Evolutionary conservation across 92 coral and sea anemone genomes (phyloP).

Genomic region (Porites cylindrica): DNA sequence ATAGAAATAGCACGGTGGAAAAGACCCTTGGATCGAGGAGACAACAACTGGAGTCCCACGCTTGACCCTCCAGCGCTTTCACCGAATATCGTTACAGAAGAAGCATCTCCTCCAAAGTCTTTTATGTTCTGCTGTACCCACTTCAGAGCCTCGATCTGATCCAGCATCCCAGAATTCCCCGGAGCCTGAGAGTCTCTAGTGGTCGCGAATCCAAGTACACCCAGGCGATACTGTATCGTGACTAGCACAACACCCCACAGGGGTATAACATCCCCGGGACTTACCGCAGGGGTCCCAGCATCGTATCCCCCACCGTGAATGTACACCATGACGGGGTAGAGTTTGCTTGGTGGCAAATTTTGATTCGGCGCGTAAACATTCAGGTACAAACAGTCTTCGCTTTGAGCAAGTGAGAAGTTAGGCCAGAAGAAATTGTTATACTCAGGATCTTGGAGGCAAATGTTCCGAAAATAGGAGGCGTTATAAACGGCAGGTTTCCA

Average conservation of each 20-base stretch:
- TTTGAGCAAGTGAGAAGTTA: constrained; percentile 66
- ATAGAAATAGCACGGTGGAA: constrained; percentile 82
- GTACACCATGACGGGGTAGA: constrained; percentile 86
- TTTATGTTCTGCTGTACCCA: constrained; percentile 77
- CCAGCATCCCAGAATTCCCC: constrained; percentile 92
- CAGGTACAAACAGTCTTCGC: constrained; percentile 86
- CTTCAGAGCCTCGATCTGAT: constrained; percentile 81
- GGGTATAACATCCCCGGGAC: constrained; percentile 90
- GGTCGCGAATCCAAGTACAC: constrained; percentile 79
- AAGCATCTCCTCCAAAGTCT: constrained; percentile 79
- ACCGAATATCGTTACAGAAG: constrained; percentile 85
- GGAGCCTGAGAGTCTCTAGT: constrained; percentile 80
- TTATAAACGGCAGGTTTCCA: constrained; percentile 74
- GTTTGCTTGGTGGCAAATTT: constrained; percentile 5
- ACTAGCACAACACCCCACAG: constrained; percentile 89
- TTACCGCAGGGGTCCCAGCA: constrained; percentile 83
- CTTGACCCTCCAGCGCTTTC: constrained; percentile 95
- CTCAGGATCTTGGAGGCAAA: constrained; percentile 72
- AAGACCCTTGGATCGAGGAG: constrained; percentile 76
- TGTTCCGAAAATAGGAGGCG: constrained; percentile 69
- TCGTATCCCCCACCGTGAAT: constrained; percentile 95
- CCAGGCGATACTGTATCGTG: constrained; percentile 88
- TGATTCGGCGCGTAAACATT: constrained; percentile 76
- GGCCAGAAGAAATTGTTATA: constrained; percentile 74
- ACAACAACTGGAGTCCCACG: constrained; percentile 78